Evolutionary conservation across 1,140 invertebrate species (phyloP).

Genomic region (Ips typographus): DNA sequence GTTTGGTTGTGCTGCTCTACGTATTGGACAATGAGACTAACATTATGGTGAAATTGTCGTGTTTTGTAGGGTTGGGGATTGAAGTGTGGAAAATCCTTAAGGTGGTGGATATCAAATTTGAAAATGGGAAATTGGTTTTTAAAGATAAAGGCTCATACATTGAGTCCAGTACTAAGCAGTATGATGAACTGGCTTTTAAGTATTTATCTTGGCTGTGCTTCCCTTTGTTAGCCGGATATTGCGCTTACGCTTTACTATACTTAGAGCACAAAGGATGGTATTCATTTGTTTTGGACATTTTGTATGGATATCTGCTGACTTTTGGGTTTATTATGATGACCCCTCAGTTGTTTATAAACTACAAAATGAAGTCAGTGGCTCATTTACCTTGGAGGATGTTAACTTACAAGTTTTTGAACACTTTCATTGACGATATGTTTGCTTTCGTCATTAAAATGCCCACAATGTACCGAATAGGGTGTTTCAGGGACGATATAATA

Average conservation of each 20-base stretch:
- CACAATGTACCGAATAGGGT: constrained; percentile 92
- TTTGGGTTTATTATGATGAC: constrained; percentile 99
- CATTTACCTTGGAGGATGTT: constrained; percentile 99
- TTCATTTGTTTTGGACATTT: constrained; percentile 84
- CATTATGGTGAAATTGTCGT: constrained; percentile 89
- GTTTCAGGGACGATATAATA: constrained; percentile 97
- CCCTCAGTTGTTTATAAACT: constrained; percentile 98
- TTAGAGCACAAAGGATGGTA: constrained; percentile 97
- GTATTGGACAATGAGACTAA: constrained; percentile 99
- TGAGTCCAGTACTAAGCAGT: constrained; percentile 91
- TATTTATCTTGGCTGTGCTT: constrained; percentile 96
- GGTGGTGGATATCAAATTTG: constrained; percentile 83
- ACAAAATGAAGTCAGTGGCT: constrained; percentile 98
- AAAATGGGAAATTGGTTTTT: constrained; percentile 76
- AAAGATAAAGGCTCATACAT: constrained; percentile 96
- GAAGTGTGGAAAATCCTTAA: constrained; percentile 99
- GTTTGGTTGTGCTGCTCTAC: constrained; percentile 91
- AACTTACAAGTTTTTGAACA: constrained; percentile 99
- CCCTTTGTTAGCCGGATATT: constrained; percentile 89
- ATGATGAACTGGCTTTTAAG: constrained; percentile 94
- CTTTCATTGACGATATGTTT: constrained; percentile 99
- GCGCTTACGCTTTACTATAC: constrained; percentile 95
- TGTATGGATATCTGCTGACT: constrained; percentile 97
- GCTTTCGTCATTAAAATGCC: constrained; percentile 99
- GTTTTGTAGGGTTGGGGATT: constrained; percentile 92